Base-by-base conservation (phyloP, 1,140 invertebrate genomes). In the Marisa cornuarietis region DNA sequence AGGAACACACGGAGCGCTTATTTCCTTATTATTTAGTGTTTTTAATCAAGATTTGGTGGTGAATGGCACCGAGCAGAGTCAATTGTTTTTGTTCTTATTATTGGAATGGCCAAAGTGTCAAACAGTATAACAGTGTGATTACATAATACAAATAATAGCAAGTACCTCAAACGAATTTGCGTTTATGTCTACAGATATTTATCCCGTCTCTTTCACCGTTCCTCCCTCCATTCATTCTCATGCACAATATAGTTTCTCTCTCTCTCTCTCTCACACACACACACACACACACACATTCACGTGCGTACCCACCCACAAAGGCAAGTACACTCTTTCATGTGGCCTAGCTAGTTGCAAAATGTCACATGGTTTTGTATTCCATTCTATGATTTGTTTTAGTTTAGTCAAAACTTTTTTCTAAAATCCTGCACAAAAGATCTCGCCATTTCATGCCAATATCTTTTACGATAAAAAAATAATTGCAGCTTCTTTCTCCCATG, bases 121-220 rank as follows among this genome's bases (percentile, higher is more conserved):
- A 42, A 42, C 31, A 2, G 2, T 0, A 42, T 42, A 42, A 42
- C 6, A 4, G 31, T 42, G 62, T 20, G 62, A n/a, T 18, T 20
- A 63, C n/a, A 63, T 18, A 63, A n/a, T 63, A 63, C 62, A 63
- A 20, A n/a, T 63, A 63, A 63, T 63, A 63, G 62, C 62, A 63
- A 20, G 18, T 7, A n/a, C 62, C 18, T n/a, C 18, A 20, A 18
- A 63, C 2, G 62, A n/a, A 4, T n/a, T 63, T 63, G 3, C 62
- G 62, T 4, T 3, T 63, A 20, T 63, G 4, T 20, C 3, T 20
- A 63, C 2, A 63, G 62, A 63, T 20, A n/a, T n/a, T 4, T n/a
- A 20, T n/a, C 3, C 4, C 62, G 3, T 20, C n/a, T 4, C 4
- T 63, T 63, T 63, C 18, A n/a, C 6, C 31, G 6, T 42, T 42